Conservation (phyloP, 2,113 vertebrate species). For the Helogale parvula region DNA sequence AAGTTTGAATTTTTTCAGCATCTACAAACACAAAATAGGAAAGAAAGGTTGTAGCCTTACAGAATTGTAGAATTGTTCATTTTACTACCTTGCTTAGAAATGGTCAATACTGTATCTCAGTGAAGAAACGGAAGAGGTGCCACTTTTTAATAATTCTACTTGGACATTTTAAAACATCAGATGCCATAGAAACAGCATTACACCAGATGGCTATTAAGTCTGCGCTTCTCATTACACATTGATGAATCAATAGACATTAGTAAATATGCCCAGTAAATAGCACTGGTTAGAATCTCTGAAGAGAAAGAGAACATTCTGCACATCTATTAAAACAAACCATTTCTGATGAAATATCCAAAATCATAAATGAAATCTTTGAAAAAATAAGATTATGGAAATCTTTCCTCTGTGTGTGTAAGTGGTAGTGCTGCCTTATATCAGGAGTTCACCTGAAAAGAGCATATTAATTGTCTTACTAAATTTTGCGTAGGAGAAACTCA, state of each 20-base stretch:
- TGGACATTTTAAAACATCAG: constrained; percentile 21
- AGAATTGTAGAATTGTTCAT: not conserved
- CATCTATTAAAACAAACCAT: not conserved
- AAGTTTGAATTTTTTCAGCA: not conserved
- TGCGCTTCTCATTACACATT: constrained; percentile 31
- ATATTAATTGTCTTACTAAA: not conserved
- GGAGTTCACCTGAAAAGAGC: not conserved
- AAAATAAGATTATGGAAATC: not conserved
- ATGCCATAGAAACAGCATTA: constrained; percentile 26
- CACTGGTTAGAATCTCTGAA: constrained; percentile 40
- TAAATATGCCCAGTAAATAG: constrained; percentile 8
- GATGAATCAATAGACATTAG: constrained; percentile 4
- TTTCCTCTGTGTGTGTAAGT: not conserved
- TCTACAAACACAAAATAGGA: not conserved
- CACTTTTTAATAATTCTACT: constrained; percentile 21
- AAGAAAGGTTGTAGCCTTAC: not conserved
- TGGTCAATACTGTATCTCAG: not conserved
- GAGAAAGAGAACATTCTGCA: not conserved
- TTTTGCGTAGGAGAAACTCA: constrained; percentile 35
- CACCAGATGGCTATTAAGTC: constrained; percentile 13
- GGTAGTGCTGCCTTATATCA: not conserved
- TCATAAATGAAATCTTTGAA: not conserved
- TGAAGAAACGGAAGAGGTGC: not conserved
- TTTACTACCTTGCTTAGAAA: constrained; percentile 47
- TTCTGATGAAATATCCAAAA: constrained; percentile 26